Evolutionary conservation across 92 coral and sea anemone genomes (phyloP).

Genomic region (Desmophyllum pertusum): DNA sequence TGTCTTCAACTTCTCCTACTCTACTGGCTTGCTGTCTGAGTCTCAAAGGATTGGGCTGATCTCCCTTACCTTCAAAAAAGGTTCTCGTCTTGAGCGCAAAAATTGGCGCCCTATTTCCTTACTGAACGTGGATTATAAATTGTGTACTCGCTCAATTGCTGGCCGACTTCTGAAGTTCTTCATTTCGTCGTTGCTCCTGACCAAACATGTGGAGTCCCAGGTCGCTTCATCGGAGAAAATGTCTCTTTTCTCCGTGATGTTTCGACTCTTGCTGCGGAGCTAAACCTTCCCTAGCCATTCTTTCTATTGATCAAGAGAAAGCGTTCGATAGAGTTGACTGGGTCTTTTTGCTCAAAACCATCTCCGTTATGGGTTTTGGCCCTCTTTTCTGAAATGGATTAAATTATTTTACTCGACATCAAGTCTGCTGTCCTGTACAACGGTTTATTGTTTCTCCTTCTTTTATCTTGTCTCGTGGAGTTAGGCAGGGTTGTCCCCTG

Average conservation of each 20-base stretch:
- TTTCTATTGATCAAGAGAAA: slow-evolving; percentile 64
- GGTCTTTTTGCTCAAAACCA: slow-evolving; percentile 36
- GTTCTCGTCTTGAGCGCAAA: slow-evolving; percentile 1
- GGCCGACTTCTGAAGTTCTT: slow-evolving; percentile 37
- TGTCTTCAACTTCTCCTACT: slow-evolving; percentile 23
- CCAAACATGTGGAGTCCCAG: slow-evolving; percentile 57
- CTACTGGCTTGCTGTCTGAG: neutral
- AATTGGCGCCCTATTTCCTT: slow-evolving; percentile 65
- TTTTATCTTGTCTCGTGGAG: slow-evolving; percentile 59
- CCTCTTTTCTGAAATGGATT: slow-evolving; percentile 55
- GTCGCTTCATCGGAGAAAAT: slow-evolving; percentile 45
- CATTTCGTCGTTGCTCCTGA: slow-evolving; percentile 31
- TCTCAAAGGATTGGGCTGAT: slow-evolving; percentile 23
- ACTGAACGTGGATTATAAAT: slow-evolving; percentile 53
- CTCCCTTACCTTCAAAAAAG: slow-evolving; percentile 33
- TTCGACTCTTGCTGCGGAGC: neutral
- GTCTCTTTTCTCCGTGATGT: slow-evolving; percentile 36
- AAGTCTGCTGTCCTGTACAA: slow-evolving; percentile 47
- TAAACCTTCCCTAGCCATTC: slow-evolving; percentile 11
- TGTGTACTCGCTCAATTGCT: slow-evolving; percentile 18
- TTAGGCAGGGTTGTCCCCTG: slow-evolving; percentile 70
- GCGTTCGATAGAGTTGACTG: slow-evolving; percentile 70
- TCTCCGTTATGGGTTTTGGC: slow-evolving; percentile 56
- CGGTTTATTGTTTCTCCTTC: slow-evolving; percentile 39
- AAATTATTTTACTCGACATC: slow-evolving; percentile 32